phyloP scores from a whole-genome alignment of 1,140 invertebrate species.

The Apis laboriosa region DNA sequence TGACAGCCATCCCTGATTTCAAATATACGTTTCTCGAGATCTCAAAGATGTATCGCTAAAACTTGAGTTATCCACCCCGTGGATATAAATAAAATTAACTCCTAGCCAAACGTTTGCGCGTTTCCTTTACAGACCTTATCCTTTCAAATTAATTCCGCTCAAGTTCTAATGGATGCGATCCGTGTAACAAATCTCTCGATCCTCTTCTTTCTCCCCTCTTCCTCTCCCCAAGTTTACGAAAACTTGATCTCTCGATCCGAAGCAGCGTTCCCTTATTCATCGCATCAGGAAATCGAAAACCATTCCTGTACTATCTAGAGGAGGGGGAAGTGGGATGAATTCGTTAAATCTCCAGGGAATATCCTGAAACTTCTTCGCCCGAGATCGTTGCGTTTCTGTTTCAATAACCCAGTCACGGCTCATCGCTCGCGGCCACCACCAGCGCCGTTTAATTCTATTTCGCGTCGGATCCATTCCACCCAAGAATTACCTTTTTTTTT shows the following conservation, averaged over 20 bases:
- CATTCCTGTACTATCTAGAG: neutral
- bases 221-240: no score
- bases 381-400: slow-evolving; percentile 29
- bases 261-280: neutral
- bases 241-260: neutral
- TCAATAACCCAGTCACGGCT: slow-evolving; percentile 48
- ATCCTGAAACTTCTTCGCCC: slow-evolving; percentile 27
- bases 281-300: neutral
- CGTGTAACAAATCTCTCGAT: no score
- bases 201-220: no score
- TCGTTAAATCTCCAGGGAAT: slow-evolving; percentile 40
- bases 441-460: slow-evolving; percentile 49
- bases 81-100: no score
- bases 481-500: slow-evolving; percentile 32
- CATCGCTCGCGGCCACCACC: slow-evolving; percentile 33
- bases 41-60: no score
- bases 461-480: slow-evolving; percentile 1
- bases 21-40: no score
- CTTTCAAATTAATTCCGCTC: no score
- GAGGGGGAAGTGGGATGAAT: neutral
- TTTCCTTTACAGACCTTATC: no score
- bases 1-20: no score
- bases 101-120: no score
- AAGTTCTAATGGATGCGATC: no score
- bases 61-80: no score